A percentile compares a stretch with the other conserved stretches of the same genome.
These are phyloP conservation scores for Miichthys miiuy DNA, from an alignment of 2,797 vertebrate genomes.

Conservation along the genomic window DNA sequence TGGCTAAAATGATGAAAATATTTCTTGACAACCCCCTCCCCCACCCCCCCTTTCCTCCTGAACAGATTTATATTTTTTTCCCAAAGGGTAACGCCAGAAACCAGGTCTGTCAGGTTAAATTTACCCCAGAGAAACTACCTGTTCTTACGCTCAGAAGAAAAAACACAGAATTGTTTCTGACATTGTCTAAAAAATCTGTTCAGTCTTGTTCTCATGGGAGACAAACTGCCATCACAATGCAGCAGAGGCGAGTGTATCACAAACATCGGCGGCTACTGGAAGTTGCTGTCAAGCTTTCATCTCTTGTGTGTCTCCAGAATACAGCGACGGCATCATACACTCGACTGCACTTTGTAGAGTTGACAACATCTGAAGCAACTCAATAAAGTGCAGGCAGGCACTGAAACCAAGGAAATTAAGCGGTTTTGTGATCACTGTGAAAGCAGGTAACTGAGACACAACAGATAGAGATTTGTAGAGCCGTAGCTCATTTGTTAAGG, in stretches of 20 bases:
- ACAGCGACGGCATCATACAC: constrained; percentile 8
- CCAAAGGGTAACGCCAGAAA: constrained; percentile 25
- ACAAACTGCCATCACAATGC: constrained; percentile 36
- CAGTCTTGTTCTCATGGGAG: background rate
- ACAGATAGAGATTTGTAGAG: background rate
- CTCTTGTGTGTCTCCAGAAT: constrained; percentile 13
- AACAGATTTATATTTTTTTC: constrained; percentile 30
- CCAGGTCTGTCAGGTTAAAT: constrained; percentile 64
- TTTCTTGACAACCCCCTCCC: constrained; percentile 47
- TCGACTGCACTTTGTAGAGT: background rate
- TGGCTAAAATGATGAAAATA: constrained; percentile 43
- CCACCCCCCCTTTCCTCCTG: background rate
- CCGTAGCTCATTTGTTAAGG: background rate
- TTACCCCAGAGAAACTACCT: constrained; percentile 49
- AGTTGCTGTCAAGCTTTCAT: constrained; percentile 16
- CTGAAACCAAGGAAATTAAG: constrained; percentile 3
- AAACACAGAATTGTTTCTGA: constrained; percentile 21
- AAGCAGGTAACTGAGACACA: background rate
- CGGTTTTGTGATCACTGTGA: background rate
- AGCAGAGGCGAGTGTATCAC: background rate
- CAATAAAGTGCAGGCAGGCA: background rate
- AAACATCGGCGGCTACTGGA: constrained; percentile 12
- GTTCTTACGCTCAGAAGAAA: constrained; percentile 14
- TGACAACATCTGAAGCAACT: constrained; percentile 7
- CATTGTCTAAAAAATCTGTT: constrained; percentile 46